These are phyloP conservation scores for Octonoba sinensis DNA, from an alignment of 2,888 invertebrate genomes.

Conservation along the genomic window DNA sequence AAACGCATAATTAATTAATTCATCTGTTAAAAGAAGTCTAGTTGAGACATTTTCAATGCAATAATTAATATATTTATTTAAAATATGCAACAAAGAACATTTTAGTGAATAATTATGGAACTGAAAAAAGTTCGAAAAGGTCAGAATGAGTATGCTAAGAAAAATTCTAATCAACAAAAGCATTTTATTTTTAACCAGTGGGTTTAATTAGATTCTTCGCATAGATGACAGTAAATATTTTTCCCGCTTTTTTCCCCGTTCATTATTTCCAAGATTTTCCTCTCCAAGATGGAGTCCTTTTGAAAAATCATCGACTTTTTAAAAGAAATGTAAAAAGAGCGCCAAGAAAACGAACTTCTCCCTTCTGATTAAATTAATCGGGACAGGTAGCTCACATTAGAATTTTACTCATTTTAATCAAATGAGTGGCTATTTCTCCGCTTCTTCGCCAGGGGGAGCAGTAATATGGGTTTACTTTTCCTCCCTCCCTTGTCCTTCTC, in stretches of 20 bases:
- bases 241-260: not conserved
- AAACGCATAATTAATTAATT: too few species aligned
- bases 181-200: constrained; percentile 21
- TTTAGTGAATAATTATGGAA: too few species aligned
- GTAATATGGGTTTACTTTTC: constrained; percentile 1
- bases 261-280: constrained; percentile 27
- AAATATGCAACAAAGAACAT: too few species aligned
- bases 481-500: not conserved
- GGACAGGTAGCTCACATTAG: constrained; percentile 36
- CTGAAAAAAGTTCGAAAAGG: too few species aligned
- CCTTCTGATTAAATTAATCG: constrained; percentile 49
- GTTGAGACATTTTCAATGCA: too few species aligned
- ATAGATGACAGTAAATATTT: constrained; percentile 15
- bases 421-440: constrained; percentile 38
- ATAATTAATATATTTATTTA: too few species aligned
- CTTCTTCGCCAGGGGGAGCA: constrained; percentile 24
- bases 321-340: constrained; percentile 6
- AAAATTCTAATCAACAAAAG: too few species aligned
- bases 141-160: too few species aligned
- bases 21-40: too few species aligned
- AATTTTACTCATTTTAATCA: constrained; percentile 54
- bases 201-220: constrained; percentile 36
- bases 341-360: constrained; percentile 19
- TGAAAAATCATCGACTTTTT: constrained; percentile 32
- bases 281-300: constrained; percentile 13